Base-by-base conservation (phyloP, 1,140 invertebrate genomes). In the Cyphomyrmex costatus region DNA sequence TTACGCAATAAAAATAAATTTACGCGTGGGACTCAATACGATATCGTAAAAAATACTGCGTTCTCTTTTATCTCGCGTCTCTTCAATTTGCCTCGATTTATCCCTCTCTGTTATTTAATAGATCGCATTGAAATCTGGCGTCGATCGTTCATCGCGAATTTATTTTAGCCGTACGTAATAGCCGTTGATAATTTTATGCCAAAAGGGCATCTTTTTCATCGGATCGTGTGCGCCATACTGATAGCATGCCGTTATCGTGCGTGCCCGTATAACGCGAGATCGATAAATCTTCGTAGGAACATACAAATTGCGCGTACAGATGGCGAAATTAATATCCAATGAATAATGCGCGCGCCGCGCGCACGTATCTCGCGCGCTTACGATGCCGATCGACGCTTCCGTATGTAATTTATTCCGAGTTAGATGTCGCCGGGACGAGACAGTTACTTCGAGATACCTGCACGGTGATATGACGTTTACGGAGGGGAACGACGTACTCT, bases 301-400 rank as follows among this genome's bases (percentile, higher is more conserved):
- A 19, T 71, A 82, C 51, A 82, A 82, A 82, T 71, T 58, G 66
- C 65, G 51, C 51, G 63, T 49, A 46, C 79, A 60, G 79, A 73
- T 83, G 79, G 70, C 27, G 79, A 83, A 83, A 83, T 83, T 83
- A 83, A 83, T 83, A 83, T 83, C 53, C 53, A 30, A 82, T 60
- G 79, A 83, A 74, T 83, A 60, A 73, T 83, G 36, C 53, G 68
- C 36, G 66, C 36, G 42, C 16, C 74, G 76, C n/a, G 58, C 24
- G 21, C 61, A 27, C 27, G 61, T 65, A 53, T 66, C 46, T 24
- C 30, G 30, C 27, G 79, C 79, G 79, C 79, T 56, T 30, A 53
- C 46, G 42, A 61, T 79, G 53, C 60, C 60, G 77, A 80, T 80
- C 77, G 77, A 12, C 79, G 36, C 68, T 83, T 74, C 53, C 79